Percentiles rank a stretch among this genome's conserved stretches.
Evolutionary conservation across 2,113 vertebrate species (phyloP).

Genomic region (Dicentrarchus labrax): DNA sequence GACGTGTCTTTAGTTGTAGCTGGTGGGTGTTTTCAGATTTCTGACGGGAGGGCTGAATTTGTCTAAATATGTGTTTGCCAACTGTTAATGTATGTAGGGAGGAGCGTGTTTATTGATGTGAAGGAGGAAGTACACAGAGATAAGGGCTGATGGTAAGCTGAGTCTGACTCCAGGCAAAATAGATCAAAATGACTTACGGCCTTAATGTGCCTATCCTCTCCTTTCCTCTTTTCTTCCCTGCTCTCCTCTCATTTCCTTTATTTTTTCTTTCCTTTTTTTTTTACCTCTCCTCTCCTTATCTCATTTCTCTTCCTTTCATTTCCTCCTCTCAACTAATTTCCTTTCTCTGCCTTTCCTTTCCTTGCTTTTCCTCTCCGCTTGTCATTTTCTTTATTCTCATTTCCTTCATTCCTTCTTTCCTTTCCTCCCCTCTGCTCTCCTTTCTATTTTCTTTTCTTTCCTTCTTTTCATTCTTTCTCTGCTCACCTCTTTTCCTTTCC

Average conservation of each 20-base stretch:
- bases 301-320: neutral
- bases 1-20: conserved; percentile 33
- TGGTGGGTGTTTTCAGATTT: conserved; percentile 48
- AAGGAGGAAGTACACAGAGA: conserved; percentile 61
- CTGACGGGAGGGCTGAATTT: conserved; percentile 38
- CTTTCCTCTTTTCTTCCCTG: neutral
- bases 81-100: conserved; percentile 28
- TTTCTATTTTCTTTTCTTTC: neutral
- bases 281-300: neutral
- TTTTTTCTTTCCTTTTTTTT: neutral
- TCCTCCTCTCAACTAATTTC: neutral
- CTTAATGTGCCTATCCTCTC: conserved; percentile 16
- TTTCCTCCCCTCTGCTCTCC: neutral
- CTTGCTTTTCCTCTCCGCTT: neutral
- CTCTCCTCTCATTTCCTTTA: neutral
- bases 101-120: conserved; percentile 54
- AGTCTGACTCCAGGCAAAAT: conserved; percentile 39
- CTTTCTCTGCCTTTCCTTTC: neutral
- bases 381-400: neutral
- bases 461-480: neutral
- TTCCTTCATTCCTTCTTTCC: neutral
- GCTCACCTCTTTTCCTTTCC: neutral
- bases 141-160: conserved; percentile 53
- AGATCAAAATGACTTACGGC: conserved; percentile 55
- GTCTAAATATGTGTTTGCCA: conserved; percentile 45